These are phyloP conservation scores for Cephonodes hylas DNA, from an alignment of 2,888 invertebrate species.

Conservation along the genomic window DNA sequence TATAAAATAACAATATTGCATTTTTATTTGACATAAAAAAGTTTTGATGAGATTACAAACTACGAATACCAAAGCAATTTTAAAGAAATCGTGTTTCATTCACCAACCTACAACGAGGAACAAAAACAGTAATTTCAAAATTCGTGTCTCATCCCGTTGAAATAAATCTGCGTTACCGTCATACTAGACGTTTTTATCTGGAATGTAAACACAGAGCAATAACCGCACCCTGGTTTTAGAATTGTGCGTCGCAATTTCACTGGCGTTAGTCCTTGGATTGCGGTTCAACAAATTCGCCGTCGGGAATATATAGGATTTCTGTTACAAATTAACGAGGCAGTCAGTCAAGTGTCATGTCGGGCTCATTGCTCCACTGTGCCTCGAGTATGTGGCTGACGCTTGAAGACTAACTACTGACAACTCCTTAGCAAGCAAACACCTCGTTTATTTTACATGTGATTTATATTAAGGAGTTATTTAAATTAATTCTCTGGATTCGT, in stretches of 20 bases:
- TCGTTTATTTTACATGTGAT: slow-evolving; percentile 27
- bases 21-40: no score
- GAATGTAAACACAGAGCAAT: slow-evolving; percentile 58
- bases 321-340: slow-evolving; percentile 73
- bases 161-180: slow-evolving; percentile 39
- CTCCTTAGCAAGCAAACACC: slow-evolving; percentile 47
- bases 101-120: neutral
- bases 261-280: slow-evolving; percentile 35
- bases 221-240: slow-evolving; percentile 40
- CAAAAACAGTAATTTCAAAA: neutral
- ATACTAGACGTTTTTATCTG: slow-evolving; percentile 60
- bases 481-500: no score
- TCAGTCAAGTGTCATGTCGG: slow-evolving; percentile 69
- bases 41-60: no score
- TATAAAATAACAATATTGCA: no score
- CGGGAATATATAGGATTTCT: slow-evolving; percentile 49
- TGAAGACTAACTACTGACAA: slow-evolving; percentile 15
- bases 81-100: neutral
- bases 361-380: slow-evolving; percentile 52
- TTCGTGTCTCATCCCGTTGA: slow-evolving; percentile 31
- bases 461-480: neutral
- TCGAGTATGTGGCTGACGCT: slow-evolving; percentile 49
- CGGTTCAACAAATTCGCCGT: slow-evolving; percentile 48
- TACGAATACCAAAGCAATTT: neutral
- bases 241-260: slow-evolving; percentile 45